Percentiles rank a stretch among this genome's conserved stretches.
phyloP scores from a whole-genome alignment of 2,888 invertebrate genomes.

The Nemoura dubitans region DNA sequence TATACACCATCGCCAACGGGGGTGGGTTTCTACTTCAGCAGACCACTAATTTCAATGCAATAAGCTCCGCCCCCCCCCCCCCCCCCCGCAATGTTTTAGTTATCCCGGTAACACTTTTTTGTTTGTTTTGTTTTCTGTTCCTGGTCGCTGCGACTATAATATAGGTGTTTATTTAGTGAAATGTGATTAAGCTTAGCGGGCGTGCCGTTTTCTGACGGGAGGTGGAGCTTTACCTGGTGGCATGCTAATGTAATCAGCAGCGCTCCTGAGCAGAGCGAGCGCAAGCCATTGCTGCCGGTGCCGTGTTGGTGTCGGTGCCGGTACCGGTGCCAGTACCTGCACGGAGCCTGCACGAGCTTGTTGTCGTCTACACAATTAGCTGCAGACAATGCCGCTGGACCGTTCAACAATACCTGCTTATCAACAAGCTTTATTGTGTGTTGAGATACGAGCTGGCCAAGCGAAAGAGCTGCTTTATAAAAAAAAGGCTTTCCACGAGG shows the following conservation, averaged over 20 bases:
- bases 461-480: too few species aligned
- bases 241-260: neutral
- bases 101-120: conserved; percentile 22
- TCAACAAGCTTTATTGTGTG: too few species aligned
- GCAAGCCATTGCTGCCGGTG: neutral
- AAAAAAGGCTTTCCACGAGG: too few species aligned
- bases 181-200: conserved; percentile 21
- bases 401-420: too few species aligned
- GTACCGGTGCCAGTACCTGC: neutral
- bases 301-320: too few species aligned
- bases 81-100: conserved; percentile 24
- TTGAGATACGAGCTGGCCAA: too few species aligned
- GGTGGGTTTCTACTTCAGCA: conserved; percentile 21
- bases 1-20: neutral
- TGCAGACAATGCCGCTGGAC: neutral
- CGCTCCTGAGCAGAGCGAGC: neutral
- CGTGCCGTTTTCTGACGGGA: neutral
- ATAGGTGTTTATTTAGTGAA: conserved; percentile 41
- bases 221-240: conserved; percentile 18
- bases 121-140: conserved; percentile 41
- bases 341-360: too few species aligned
- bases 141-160: conserved; percentile 15
- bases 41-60: conserved; percentile 44
- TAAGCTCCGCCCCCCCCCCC: conserved; percentile 41
- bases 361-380: neutral